phyloP scores from a whole-genome alignment of 37 sponge, comb jelly and placozoan species.

The Hormiphora californensis region DNA sequence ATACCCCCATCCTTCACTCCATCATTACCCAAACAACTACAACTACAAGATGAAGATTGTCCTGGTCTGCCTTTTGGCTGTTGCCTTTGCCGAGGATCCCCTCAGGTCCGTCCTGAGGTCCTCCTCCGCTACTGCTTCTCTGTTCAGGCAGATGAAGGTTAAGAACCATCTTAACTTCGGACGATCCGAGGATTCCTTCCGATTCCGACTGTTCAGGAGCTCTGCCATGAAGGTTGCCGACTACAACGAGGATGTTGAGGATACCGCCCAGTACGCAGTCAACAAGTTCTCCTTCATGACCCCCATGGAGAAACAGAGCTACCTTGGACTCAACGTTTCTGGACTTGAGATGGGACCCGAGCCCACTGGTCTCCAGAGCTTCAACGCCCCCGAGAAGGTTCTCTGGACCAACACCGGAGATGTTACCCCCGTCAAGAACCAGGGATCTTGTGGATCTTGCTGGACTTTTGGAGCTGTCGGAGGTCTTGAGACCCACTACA shows the following conservation, averaged over 20 bases:
- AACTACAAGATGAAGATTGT: neutral
- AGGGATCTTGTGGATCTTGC: slow-evolving; percentile 17
- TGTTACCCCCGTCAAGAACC: slow-evolving; percentile 14
- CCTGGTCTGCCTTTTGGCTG: neutral
- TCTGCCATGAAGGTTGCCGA: neutral
- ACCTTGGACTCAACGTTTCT: slow-evolving; percentile 8
- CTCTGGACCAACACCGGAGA: slow-evolving; percentile 16
- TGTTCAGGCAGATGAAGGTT: neutral
- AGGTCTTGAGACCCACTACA: slow-evolving; percentile 1
- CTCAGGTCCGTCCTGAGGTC: slow-evolving; percentile 2
- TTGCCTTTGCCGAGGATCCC: slow-evolving; percentile 1
- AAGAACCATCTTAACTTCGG: slow-evolving; percentile 27
- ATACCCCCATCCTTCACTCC: too few relatives aligned
- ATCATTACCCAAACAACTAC: too few relatives aligned
- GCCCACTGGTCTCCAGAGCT: too few relatives aligned
- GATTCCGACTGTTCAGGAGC: neutral
- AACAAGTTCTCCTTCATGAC: slow-evolving; percentile 45
- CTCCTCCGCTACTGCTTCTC: neutral
- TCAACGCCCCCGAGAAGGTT: neutral
- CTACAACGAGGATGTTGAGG: slow-evolving; percentile 29
- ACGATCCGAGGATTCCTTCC: neutral
- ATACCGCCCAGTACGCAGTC: neutral
- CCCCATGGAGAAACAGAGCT: neutral
- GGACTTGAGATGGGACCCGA: neutral
- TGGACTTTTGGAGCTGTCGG: slow-evolving; percentile 41